Conservation (phyloP, 2,797 vertebrate species). For the Typhlichthys subterraneus region DNA sequence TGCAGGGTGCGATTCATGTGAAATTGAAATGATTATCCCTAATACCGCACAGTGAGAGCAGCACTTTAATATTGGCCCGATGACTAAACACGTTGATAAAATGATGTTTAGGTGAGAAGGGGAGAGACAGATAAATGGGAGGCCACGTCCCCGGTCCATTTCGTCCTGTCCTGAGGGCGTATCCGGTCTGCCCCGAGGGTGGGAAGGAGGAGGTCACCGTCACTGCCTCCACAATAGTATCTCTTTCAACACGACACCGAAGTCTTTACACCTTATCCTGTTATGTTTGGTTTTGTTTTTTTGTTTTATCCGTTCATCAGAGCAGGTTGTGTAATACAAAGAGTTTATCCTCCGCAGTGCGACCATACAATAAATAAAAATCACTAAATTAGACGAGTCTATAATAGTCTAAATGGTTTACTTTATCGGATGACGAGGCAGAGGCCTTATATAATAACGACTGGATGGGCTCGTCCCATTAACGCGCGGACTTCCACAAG, state of each 20-base stretch:
- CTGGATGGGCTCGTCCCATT: conserved; percentile 14
- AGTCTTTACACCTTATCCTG: conserved; percentile 27
- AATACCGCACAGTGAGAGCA: too few species aligned
- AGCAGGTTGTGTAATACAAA: too few species aligned
- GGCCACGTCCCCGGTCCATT: conserved; percentile 41
- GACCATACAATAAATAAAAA: background rate
- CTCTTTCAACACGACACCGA: conserved; percentile 59
- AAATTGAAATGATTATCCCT: too few species aligned
- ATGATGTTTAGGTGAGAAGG: conserved; percentile 18
- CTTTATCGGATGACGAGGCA: conserved; percentile 10
- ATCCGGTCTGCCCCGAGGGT: conserved; percentile 54
- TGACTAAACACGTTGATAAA: conserved; percentile 4
- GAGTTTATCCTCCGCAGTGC: too few species aligned
- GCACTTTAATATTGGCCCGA: too few species aligned
- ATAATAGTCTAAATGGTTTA: conserved; percentile 4
- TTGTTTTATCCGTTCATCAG: too few species aligned
- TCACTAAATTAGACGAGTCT: background rate
- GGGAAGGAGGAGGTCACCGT: conserved; percentile 56
- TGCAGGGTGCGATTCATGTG: too few species aligned
- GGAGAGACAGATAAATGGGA: conserved; percentile 58
- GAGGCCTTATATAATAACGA: conserved; percentile 10
- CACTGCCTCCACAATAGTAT: conserved; percentile 57
- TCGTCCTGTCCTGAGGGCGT: conserved; percentile 63
- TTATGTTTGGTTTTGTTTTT: background rate
- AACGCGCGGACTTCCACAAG: conserved; percentile 40